These are phyloP conservation scores for Pipistrellus nathusii DNA, from an alignment of 2,797 vertebrate genomes.

Conservation along the genomic window DNA sequence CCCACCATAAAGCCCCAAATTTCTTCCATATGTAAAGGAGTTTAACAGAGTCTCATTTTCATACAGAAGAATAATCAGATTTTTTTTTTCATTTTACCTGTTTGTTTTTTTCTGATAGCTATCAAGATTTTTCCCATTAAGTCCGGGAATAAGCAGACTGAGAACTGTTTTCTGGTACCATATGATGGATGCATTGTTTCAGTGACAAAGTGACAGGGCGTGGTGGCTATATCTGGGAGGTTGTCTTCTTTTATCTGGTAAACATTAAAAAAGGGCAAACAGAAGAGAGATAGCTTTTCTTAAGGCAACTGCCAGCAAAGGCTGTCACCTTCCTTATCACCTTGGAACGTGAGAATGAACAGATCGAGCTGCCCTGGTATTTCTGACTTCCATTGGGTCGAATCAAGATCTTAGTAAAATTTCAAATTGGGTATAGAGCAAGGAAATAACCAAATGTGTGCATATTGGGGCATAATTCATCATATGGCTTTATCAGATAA, in stretches of 20 bases:
- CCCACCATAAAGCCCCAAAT: background rate
- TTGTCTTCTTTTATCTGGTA: slow-evolving; percentile 42
- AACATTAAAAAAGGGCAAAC: slow-evolving; percentile 27
- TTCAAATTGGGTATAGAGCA: slow-evolving; percentile 61
- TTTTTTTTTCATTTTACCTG: background rate
- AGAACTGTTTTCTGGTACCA: background rate
- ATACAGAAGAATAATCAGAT: background rate
- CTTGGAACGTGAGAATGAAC: slow-evolving; percentile 52
- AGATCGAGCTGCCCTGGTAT: background rate
- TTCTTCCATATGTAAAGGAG: slow-evolving; percentile 62
- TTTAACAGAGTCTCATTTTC: slow-evolving; percentile 2
- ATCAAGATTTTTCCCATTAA: slow-evolving; percentile 33
- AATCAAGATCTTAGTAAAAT: slow-evolving; percentile 69
- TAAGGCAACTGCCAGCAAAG: background rate
- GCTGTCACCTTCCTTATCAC: slow-evolving; percentile 40
- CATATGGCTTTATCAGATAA: slow-evolving; percentile 78
- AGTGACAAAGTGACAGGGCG: background rate
- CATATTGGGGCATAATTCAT: slow-evolving; percentile 73
- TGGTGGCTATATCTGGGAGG: background rate
- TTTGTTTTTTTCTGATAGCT: slow-evolving; percentile 23
- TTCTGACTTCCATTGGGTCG: slow-evolving; percentile 50
- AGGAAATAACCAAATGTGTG: slow-evolving; percentile 67
- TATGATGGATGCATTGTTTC: slow-evolving; percentile 20
- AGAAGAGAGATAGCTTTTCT: background rate
- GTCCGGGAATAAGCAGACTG: background rate